Evolutionary conservation across 2,797 vertebrate genomes (phyloP), one percentile per base, ranked within the genome.

Genomic region (Gadopsis bispinosus): DNA sequence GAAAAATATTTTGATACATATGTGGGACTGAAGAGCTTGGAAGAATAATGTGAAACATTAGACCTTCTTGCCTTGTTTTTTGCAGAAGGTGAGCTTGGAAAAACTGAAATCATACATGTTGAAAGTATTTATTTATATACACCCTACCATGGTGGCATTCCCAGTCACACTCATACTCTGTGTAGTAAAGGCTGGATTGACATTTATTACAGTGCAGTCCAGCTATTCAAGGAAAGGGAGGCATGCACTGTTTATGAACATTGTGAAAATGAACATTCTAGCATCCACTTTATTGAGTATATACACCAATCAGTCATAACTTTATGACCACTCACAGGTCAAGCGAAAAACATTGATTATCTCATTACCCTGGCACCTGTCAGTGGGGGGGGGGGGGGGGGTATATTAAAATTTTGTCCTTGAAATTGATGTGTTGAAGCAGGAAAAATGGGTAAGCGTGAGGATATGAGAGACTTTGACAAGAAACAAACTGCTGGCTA

Each of bases 71-170:
- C 26, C 45, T 45, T 69, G 37, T 35, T 64, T 63, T 54, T 37
- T 39, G 19, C 4, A 26, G 45, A 59, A 33, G n/a, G 35, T 66
- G 58, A 66, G 47, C 12, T 33, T 55, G 10, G 39, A 66, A 31
- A 53, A 67, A 43, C 9, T 74, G 29, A 54, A 48, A 55, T 73
- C 13, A 31, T 17, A 48, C 20, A 55, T 67, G 19, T 58, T 67
- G 26, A 45, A 60, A 45, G 29, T 3, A 41, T 19, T 39, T 12
- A 39, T 39, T 39, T 39, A 39, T 12, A 39, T 39, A 39, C 12
- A 39, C 12, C 16, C 60, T 45, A 16, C 48, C 20, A 20, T 61
- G 55, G 19, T 8, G 1, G 31, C n/a, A 58, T 48, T 59, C 22
- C 16, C 20, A 69, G 48, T 22, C 17, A 33, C n/a, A 41, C 9